Conservation (phyloP, 2,888 invertebrate genomes). For the Sepiola atlantica region DNA sequence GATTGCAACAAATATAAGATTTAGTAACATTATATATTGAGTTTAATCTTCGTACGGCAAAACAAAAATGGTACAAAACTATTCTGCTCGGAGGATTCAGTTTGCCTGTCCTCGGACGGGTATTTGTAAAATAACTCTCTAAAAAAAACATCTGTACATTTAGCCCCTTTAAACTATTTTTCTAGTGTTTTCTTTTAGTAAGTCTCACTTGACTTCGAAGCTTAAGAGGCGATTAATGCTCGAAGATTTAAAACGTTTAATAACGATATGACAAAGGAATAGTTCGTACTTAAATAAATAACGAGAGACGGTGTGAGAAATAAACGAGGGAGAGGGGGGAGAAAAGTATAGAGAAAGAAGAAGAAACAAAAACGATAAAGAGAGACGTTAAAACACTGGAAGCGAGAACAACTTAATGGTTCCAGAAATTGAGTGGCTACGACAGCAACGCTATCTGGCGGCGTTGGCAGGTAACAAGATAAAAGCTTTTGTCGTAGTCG, state of each 20-base stretch:
- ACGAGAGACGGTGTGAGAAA: background rate
- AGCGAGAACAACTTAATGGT: background rate
- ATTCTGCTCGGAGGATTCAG: too few relatives aligned
- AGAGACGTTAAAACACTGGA: background rate
- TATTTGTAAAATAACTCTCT: too few relatives aligned
- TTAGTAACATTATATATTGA: too few relatives aligned
- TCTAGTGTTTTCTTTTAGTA: too few relatives aligned
- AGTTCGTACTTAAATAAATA: background rate
- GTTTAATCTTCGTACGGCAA: too few relatives aligned
- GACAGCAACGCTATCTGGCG: slow-evolving; percentile 20
- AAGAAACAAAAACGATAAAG: background rate
- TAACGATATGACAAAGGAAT: background rate
- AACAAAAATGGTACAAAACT: too few relatives aligned
- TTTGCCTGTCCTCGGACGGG: too few relatives aligned
- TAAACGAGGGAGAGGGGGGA: background rate
- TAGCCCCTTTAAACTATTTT: too few relatives aligned
- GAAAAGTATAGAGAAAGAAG: background rate
- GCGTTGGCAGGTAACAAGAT: background rate
- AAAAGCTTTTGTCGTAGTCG: background rate
- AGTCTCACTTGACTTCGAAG: background rate
- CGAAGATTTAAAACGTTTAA: background rate
- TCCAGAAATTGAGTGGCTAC: background rate
- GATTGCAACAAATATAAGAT: too few relatives aligned
- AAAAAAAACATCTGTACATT: too few relatives aligned
- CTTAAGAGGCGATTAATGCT: background rate